Evolutionary conservation across 2,888 invertebrate species (phyloP), one percentile per base, ranked within the genome.

Genomic region (Teinopalpus imperialis): DNA sequence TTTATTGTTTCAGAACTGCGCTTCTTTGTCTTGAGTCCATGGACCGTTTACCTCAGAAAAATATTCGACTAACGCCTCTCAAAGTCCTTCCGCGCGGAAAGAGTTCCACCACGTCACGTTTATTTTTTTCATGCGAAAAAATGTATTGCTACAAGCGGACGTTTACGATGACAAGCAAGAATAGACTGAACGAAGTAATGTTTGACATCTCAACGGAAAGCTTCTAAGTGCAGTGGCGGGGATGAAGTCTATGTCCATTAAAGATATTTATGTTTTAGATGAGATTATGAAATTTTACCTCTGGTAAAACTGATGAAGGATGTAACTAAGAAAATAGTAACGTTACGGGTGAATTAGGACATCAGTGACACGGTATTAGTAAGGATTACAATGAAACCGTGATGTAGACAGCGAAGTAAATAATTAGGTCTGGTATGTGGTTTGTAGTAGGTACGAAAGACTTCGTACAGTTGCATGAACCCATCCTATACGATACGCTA

Each of bases 1-100:
- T 85, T 81, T 81, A 86, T 87, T 86, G 86, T 83, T 83, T 81
- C 80, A 78, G 76, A 81, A 78, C 76, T 76, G 71, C 75, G 78
- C 75, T 78, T 80, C 81, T 82, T 81, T 86, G 81, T 82, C 72
- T 66, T 67, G 63, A 59, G 68, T 69, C 67, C 70, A 66, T 63
- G 68, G 69, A 74, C 69, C 69, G 66, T 76, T 83, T 85, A 83
- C 80, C 80, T 81, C 68, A 63, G 62, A 75, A 81, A 75, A 79
- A 74, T 73, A 68, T 74, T 73, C 66, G 66, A 67, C 59, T 69
- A 68, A 65, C 66, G 63, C 67, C 68, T 63, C 65, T 70, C 60
- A 54, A 55, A 60, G 58, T 53, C 52, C 57, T 60, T 57, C 54
- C 53, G 52, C 53, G 52, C 56, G 59, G 58, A 51, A 48, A 50